Evolutionary conservation across 1,140 invertebrate species (phyloP), one percentile per base, ranked within the genome.

Genomic region (Aphelinus certus): DNA sequence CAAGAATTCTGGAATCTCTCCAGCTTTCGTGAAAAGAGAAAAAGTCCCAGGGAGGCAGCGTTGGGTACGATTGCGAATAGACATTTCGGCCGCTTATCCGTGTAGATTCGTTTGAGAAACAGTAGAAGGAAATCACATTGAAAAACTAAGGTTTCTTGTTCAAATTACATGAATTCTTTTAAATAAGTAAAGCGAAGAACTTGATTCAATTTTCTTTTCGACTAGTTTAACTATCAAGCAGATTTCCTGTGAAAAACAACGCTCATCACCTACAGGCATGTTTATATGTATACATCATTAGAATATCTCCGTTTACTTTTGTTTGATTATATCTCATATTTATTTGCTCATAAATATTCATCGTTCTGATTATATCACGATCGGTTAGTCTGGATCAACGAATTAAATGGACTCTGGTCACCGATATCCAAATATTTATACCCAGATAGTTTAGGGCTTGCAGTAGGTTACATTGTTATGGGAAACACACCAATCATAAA

Each of bases 1-100:
- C 53, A 79, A 80, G 77, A 79, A 77, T 77, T 75, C 79, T 82
- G 80, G 81, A 76, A 48, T 48, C 10, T 64, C 51, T 79, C 81
- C 80, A 81, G 69, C 49, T 57, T 51, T 63, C 7, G 26, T 43
- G 56, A 45, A n/a, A 2, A 55, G 49, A 69, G 3, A 48, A 48
- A 47, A 43, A 56, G n/a, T 3, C 26, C 45, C 46, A 47, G 53
- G 45, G n/a, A 55, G 62, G 49, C 48, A 65, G 53, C 47, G 68
- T 61, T 63, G 71, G 68, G 61, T 70, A 70, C 67, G 6, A 73
- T 67, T 67, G 26, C 64, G 42, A n/a, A 66, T 66, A 73, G 63
- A 60, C 7, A 5, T 64, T 65, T 57, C 45, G 51, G 49, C 53
- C 42, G 42, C n/a, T 43, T 43, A 61, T 5, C 42, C 3, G 48